phyloP scores from a whole-genome alignment of 2,113 vertebrate species.

The Nanger granti region DNA sequence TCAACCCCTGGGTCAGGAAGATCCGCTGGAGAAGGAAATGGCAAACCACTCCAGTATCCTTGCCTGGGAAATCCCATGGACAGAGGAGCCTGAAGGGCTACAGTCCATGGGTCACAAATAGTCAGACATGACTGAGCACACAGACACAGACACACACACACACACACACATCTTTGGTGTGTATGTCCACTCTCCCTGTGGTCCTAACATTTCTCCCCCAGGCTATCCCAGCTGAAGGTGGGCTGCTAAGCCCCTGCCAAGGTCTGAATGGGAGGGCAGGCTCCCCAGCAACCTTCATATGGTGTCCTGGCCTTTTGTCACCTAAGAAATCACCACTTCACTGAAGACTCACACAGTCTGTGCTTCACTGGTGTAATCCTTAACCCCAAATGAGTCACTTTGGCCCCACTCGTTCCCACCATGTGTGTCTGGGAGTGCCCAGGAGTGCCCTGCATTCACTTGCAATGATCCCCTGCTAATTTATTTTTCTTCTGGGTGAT shows the following conservation, averaged over 20 bases:
- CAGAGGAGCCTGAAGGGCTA: background rate
- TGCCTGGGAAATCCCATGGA: background rate
- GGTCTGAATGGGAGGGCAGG: background rate
- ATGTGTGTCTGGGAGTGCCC: background rate
- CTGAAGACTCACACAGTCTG: background rate
- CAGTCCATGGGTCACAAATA: background rate
- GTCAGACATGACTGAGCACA: background rate
- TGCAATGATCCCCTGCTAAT: background rate
- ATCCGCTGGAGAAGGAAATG: background rate
- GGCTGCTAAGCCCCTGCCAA: background rate
- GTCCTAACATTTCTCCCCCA: background rate
- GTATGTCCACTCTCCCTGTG: background rate
- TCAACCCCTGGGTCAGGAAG: background rate
- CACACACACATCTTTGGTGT: background rate
- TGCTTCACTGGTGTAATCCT: background rate
- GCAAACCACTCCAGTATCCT: background rate
- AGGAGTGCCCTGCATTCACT: background rate
- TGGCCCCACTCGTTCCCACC: background rate
- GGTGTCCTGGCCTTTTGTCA: background rate
- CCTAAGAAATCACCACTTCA: background rate
- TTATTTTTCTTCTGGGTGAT: background rate
- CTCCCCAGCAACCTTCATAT: background rate
- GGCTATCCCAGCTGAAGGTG: background rate
- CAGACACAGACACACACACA: background rate
- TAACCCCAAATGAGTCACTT: rapidly evolving